Evolutionary conservation across 2,113 vertebrate genomes (phyloP).

Genomic region (Strigops habroptila): DNA sequence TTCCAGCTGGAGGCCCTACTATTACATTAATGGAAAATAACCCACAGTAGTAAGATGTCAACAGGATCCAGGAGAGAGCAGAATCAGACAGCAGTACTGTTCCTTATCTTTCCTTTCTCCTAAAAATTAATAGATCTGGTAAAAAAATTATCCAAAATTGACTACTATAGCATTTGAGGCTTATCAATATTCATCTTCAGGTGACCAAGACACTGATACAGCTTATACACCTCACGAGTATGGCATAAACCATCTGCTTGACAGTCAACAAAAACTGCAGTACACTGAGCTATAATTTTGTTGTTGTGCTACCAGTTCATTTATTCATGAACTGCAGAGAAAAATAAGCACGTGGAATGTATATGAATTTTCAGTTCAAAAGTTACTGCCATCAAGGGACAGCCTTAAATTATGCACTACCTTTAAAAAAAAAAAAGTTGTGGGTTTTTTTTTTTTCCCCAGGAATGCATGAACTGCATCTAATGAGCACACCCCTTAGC

Average conservation of each 20-base stretch:
- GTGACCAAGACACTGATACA: neutral
- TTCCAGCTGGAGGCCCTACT: neutral
- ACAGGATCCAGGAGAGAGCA: neutral
- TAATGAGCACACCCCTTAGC: constrained; percentile 34
- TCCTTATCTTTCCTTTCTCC: neutral
- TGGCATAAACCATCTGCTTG: neutral
- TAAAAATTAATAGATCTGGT: neutral
- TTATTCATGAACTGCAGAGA: constrained; percentile 60
- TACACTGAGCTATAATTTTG: neutral
- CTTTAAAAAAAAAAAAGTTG: neutral
- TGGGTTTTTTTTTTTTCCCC: neutral
- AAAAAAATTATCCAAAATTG: neutral
- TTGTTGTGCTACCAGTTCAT: constrained; percentile 37
- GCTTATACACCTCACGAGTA: neutral
- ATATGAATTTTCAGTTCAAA: constrained; percentile 53
- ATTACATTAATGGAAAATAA: neutral
- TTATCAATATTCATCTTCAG: neutral
- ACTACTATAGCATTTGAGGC: neutral
- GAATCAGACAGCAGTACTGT: neutral
- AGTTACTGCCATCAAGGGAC: constrained; percentile 48
- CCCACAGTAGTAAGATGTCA: neutral
- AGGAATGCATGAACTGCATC: neutral
- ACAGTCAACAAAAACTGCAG: neutral
- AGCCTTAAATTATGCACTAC: constrained; percentile 48
- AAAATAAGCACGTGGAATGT: constrained; percentile 56